Evolutionary conservation across 2,888 invertebrate species (phyloP).

Genomic region (Ectropis crepuscularia): DNA sequence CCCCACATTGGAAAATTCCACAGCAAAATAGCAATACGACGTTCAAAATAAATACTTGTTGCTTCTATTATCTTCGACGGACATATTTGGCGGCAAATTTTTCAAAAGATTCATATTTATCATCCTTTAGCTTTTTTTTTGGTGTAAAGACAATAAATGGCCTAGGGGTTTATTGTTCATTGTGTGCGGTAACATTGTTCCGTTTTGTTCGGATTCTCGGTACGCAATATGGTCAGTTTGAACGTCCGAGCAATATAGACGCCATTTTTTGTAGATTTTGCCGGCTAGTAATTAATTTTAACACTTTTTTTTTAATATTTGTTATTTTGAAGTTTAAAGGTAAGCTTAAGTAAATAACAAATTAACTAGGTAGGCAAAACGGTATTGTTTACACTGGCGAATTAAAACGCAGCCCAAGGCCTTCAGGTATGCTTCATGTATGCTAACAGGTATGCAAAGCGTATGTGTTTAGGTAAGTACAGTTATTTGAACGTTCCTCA

Average conservation of each 20-base stretch:
- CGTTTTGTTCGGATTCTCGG: conserved; percentile 13
- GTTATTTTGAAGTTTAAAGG: too few species aligned
- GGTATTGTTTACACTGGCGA: too few species aligned
- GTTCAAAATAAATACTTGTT: not conserved
- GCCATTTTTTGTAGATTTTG: too few species aligned
- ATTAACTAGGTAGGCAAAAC: too few species aligned
- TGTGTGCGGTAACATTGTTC: conserved; percentile 32
- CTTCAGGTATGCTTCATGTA: too few species aligned
- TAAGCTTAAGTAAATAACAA: too few species aligned
- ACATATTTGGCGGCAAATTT: conserved; percentile 33
- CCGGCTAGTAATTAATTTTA: too few species aligned
- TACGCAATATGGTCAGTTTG: conserved; percentile 8
- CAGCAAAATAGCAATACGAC: conserved; percentile 1
- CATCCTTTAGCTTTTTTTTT: conserved; percentile 33
- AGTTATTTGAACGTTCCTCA: too few species aligned
- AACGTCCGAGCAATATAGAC: not conserved
- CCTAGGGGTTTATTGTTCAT: conserved; percentile 36
- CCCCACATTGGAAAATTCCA: not conserved
- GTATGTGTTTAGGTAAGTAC: too few species aligned
- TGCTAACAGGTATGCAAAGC: too few species aligned
- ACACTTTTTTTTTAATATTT: too few species aligned
- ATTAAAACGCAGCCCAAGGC: too few species aligned
- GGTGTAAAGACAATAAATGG: conserved; percentile 37
- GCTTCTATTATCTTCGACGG: conserved; percentile 4
- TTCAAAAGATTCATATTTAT: conserved; percentile 38